Evolutionary conservation across 2,888 invertebrate genomes (phyloP).

Genomic region (Molanna angustata): DNA sequence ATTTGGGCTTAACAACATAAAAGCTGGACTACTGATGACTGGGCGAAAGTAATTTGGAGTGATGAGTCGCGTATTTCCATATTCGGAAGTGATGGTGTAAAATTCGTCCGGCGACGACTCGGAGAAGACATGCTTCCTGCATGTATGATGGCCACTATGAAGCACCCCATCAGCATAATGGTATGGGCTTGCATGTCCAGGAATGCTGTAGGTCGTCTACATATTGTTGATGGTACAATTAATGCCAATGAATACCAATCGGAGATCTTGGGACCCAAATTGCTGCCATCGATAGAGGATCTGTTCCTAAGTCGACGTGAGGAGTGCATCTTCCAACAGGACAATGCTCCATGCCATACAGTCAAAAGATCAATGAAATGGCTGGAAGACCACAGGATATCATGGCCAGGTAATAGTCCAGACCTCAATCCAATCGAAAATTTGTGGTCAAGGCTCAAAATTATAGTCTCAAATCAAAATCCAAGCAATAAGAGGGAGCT

Average conservation of each 20-base stretch:
- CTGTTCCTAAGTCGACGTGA: not conserved
- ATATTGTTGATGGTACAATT: slow-evolving; percentile 3
- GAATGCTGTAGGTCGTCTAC: slow-evolving; percentile 1
- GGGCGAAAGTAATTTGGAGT: slow-evolving; percentile 16
- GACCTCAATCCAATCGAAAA: slow-evolving; percentile 34
- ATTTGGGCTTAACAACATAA: not conserved
- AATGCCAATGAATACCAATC: not conserved
- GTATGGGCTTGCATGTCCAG: slow-evolving; percentile 17
- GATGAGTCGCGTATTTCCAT: slow-evolving; percentile 8
- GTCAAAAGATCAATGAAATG: slow-evolving; percentile 15
- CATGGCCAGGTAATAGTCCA: slow-evolving; percentile 32
- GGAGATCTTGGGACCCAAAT: slow-evolving; percentile 3
- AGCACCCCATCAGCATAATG: slow-evolving; percentile 1
- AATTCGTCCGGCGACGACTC: slow-evolving; percentile 6
- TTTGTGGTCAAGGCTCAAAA: slow-evolving; percentile 32
- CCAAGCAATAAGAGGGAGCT: slow-evolving; percentile 5
- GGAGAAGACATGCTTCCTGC: slow-evolving; percentile 9
- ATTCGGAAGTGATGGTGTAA: slow-evolving; percentile 14
- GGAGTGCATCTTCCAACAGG: slow-evolving; percentile 2
- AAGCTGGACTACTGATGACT: slow-evolving; percentile 5
- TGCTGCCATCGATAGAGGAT: slow-evolving; percentile 2
- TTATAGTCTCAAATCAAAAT: slow-evolving; percentile 4
- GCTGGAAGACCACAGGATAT: no score
- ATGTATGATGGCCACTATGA: slow-evolving; percentile 10
- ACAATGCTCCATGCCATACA: slow-evolving; percentile 1